Conservation (phyloP, 1,140 invertebrate genomes). For the Penaeus vannamei region DNA sequence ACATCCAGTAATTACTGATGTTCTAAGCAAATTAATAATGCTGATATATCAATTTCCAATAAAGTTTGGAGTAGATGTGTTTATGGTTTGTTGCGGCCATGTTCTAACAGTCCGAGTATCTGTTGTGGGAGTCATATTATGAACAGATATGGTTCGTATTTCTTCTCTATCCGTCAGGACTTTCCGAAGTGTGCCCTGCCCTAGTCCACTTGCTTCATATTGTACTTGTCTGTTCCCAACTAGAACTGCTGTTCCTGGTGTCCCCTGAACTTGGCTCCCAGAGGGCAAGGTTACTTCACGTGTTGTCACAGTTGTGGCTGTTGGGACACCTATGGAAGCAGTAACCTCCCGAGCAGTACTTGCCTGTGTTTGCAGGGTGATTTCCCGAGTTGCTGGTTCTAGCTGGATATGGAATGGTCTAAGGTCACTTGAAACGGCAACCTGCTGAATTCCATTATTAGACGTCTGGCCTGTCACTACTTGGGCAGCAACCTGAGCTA, state of each 20-base stretch:
- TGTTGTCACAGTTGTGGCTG: conserved; percentile 29
- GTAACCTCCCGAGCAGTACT: conserved; percentile 7
- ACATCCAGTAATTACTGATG: conserved; percentile 6
- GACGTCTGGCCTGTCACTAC: conserved; percentile 49
- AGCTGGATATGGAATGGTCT: conserved; percentile 60
- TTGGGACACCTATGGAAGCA: conserved; percentile 29
- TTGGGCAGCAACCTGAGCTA: conserved; percentile 57
- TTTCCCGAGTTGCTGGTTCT: conserved; percentile 49
- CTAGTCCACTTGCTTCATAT: conserved; percentile 48
- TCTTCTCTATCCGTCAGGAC: conserved; percentile 49
- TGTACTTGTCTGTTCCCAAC: conserved; percentile 50
- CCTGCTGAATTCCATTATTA: conserved; percentile 51
- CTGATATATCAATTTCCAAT: conserved; percentile 69
- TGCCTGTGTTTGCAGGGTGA: conserved; percentile 48
- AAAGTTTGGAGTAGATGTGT: conserved; percentile 44
- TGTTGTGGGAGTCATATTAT: conserved; percentile 18
- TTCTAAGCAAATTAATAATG: conserved; percentile 26
- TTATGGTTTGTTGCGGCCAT: conserved; percentile 40
- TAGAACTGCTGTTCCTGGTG: conserved; percentile 44
- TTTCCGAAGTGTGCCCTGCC: conserved; percentile 50
- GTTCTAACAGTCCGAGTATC: conserved; percentile 31
- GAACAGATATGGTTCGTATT: conserved; percentile 44
- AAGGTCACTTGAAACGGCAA: conserved; percentile 53
- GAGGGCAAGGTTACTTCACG: conserved; percentile 49
- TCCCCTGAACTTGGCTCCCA: conserved; percentile 51